Percentiles rank a stretch among this genome's conserved stretches.
phyloP scores from a whole-genome alignment of 2,888 invertebrate species.

The Agriotes lineatus region DNA sequence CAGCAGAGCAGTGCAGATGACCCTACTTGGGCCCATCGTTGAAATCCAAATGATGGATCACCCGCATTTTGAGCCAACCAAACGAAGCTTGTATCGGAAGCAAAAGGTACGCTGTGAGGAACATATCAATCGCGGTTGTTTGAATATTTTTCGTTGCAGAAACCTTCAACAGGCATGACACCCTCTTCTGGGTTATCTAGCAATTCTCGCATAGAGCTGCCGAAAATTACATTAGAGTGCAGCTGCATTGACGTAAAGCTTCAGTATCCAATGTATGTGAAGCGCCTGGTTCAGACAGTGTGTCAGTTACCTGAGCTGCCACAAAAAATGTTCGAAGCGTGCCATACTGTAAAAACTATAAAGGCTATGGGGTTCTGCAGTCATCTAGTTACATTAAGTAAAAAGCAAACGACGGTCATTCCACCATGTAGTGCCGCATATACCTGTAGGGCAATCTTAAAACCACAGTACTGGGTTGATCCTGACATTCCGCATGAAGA shows the following conservation, averaged over 20 bases:
- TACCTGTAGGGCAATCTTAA: slow-evolving; percentile 67
- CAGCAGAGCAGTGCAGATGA: slow-evolving; percentile 70
- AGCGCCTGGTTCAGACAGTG: slow-evolving; percentile 73
- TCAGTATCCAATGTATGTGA: slow-evolving; percentile 73
- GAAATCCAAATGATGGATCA: slow-evolving; percentile 73
- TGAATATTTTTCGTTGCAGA: slow-evolving; percentile 56
- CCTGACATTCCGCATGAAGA: slow-evolving; percentile 64
- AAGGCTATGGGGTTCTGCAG: slow-evolving; percentile 67
- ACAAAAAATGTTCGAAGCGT: slow-evolving; percentile 70
- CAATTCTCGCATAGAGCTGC: slow-evolving; percentile 43
- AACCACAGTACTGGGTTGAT: slow-evolving; percentile 72
- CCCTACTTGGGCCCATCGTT: slow-evolving; percentile 69
- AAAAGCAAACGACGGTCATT: slow-evolving; percentile 67
- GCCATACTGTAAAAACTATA: slow-evolving; percentile 68
- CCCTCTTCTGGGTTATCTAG: slow-evolving; percentile 5
- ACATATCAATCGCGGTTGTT: too few species aligned
- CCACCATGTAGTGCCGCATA: slow-evolving; percentile 69
- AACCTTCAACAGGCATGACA: slow-evolving; percentile 53
- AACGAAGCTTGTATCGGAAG: slow-evolving; percentile 59
- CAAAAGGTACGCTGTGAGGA: slow-evolving; percentile 60
- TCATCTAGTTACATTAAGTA: slow-evolving; percentile 64
- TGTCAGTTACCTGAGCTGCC: slow-evolving; percentile 73
- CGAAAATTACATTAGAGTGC: slow-evolving; percentile 67
- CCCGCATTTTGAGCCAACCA: slow-evolving; percentile 63
- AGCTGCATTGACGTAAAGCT: slow-evolving; percentile 67